Conservation (phyloP, 2,113 vertebrate genomes). For the Bufo bufo region DNA sequence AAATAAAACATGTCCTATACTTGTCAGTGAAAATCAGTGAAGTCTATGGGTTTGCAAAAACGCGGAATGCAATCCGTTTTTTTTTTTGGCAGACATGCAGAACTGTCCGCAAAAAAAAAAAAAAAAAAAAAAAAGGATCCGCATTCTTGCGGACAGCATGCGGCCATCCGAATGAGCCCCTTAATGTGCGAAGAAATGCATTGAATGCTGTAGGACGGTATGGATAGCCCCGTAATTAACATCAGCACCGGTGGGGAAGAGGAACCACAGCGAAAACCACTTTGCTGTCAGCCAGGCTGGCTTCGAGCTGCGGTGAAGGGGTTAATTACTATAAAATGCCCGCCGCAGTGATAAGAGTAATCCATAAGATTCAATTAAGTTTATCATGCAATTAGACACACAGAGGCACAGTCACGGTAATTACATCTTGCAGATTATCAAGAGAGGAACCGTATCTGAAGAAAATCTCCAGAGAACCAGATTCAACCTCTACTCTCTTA, state of each 20-base stretch:
- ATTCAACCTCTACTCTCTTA: constrained; percentile 14
- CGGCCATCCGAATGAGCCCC: neutral
- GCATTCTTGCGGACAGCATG: no score
- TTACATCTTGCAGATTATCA: constrained; percentile 47
- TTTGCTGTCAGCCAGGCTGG: neutral
- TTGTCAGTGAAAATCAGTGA: no score
- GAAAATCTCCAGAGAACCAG: constrained; percentile 24
- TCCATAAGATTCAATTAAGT: constrained; percentile 57
- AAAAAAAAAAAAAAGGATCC: no score
- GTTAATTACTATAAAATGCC: constrained; percentile 42
- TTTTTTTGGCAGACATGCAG: no score
- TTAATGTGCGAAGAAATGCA: neutral
- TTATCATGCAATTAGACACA: constrained; percentile 56
- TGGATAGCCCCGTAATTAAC: neutral
- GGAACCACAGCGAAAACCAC: neutral
- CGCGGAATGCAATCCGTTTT: no score
- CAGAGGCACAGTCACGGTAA: constrained; percentile 45
- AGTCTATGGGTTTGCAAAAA: no score
- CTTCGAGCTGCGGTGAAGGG: neutral
- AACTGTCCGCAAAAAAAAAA: no score
- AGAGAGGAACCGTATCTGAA: constrained; percentile 30
- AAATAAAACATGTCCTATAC: no score
- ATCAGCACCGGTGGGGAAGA: neutral
- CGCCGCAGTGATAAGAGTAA: constrained; percentile 46
- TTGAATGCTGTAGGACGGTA: neutral